phyloP scores from a whole-genome alignment of 2,888 invertebrate genomes.

The Mimas tiliae region DNA sequence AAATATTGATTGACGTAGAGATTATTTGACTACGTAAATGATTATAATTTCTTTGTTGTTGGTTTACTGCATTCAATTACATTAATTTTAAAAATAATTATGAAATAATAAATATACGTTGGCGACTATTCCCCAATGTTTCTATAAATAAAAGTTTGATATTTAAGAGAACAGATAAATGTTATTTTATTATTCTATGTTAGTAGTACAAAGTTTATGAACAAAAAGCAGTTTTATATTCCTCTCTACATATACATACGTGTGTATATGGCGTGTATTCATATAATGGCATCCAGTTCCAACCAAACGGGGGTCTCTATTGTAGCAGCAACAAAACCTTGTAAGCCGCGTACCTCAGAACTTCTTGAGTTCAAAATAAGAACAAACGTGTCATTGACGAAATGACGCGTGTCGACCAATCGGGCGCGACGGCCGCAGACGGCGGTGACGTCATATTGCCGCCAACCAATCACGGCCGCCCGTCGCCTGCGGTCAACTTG shows the following conservation, averaged over 20 bases:
- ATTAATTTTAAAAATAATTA: neutral
- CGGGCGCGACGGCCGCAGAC: conserved; percentile 82
- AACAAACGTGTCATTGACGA: conserved; percentile 84
- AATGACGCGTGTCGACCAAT: conserved; percentile 85
- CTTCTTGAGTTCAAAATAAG: conserved; percentile 81
- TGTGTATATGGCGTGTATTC: conserved; percentile 40
- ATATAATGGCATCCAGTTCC: conserved; percentile 65
- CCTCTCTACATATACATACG: neutral
- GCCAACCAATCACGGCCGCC: conserved; percentile 73
- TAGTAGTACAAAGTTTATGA: neutral
- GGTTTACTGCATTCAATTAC: too few relatives aligned
- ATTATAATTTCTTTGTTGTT: too few relatives aligned
- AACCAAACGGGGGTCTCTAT: conserved; percentile 62
- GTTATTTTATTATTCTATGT: neutral
- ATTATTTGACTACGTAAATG: neutral
- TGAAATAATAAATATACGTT: too few relatives aligned
- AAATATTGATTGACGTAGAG: neutral
- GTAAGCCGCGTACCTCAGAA: conserved; percentile 69
- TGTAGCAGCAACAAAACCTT: conserved; percentile 71
- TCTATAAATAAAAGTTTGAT: too few relatives aligned
- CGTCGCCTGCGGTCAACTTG: conserved; percentile 83
- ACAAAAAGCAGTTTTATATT: neutral
- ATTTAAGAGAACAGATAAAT: neutral
- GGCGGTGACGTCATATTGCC: conserved; percentile 77
- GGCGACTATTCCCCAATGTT: too few relatives aligned